A percentile compares a stretch with the other conserved stretches of the same genome.
These are phyloP conservation scores for Petrocephalus sullivani DNA, from an alignment of 2,797 vertebrate genomes.

Conservation along the genomic window DNA sequence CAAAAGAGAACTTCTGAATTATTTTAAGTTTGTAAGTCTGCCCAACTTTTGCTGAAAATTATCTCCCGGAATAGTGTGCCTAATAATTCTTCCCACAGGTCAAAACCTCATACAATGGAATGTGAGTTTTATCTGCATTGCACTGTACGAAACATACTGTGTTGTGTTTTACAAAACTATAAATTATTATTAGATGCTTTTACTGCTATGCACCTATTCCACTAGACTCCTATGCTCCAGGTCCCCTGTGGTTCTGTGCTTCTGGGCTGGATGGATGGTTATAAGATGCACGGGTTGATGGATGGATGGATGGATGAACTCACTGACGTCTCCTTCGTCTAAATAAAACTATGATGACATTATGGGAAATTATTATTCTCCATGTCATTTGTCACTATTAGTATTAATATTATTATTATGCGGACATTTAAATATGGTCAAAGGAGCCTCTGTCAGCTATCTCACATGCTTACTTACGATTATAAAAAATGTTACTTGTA, in stretches of 20 bases:
- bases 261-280: neutral
- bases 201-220: neutral
- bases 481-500: neutral
- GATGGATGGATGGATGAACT: neutral
- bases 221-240: neutral
- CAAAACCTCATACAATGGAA: neutral
- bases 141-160: neutral
- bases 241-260: too few species aligned
- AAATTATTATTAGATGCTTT: neutral
- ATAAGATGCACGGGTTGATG: neutral
- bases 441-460: neutral
- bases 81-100: too few species aligned
- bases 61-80: too few species aligned
- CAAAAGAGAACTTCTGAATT: too few species aligned
- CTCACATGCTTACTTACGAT: neutral
- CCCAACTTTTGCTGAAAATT: too few species aligned
- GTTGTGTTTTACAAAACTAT: neutral
- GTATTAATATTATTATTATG: neutral
- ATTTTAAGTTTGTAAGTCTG: too few species aligned
- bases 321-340: neutral
- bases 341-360: neutral
- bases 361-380: too few species aligned
- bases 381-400: too few species aligned
- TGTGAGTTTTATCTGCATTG: neutral
- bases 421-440: neutral